These are phyloP conservation scores for Rhinopithecus roxellana DNA, from an alignment of 2,113 vertebrate species.

Conservation along the genomic window DNA sequence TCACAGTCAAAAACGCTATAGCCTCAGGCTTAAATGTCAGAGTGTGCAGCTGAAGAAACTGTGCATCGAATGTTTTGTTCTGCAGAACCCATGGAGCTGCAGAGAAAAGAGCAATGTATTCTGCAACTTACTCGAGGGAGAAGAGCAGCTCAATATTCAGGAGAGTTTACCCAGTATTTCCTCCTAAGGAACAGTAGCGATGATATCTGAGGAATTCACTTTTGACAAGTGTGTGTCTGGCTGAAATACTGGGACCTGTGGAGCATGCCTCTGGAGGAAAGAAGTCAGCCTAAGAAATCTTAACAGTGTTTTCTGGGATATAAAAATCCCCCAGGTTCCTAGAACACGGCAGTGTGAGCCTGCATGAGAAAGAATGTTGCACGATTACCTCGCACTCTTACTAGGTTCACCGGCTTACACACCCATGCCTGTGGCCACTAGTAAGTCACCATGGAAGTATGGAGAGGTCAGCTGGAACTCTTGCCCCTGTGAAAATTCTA, in stretches of 20 bases:
- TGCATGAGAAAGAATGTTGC: not conserved
- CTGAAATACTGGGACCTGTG: slow-evolving; percentile 22
- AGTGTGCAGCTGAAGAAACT: slow-evolving; percentile 5
- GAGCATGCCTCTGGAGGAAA: not conserved
- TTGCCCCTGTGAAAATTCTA: not conserved
- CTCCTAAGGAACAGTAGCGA: slow-evolving; percentile 1
- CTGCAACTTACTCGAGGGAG: slow-evolving; percentile 29
- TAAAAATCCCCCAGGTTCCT: not conserved
- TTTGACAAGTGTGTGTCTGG: slow-evolving; percentile 38
- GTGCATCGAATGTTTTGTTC: not conserved
- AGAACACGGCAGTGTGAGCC: not conserved
- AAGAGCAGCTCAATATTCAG: not conserved
- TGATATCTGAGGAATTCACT: slow-evolving; percentile 46
- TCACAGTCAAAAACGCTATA: slow-evolving; percentile 34
- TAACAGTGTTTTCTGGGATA: not conserved
- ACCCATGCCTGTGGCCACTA: accelerated
- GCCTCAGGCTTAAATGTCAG: slow-evolving; percentile 61
- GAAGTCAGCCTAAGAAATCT: slow-evolving; percentile 7
- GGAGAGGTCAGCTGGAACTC: not conserved
- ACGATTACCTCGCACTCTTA: not conserved
- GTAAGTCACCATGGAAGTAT: not conserved
- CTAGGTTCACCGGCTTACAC: not conserved
- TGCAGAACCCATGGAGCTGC: not conserved
- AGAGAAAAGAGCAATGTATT: not conserved
- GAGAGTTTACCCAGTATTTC: not conserved